Evolutionary conservation across 2,113 vertebrate genomes (phyloP).

Genomic region (Cinclus mexicanus): DNA sequence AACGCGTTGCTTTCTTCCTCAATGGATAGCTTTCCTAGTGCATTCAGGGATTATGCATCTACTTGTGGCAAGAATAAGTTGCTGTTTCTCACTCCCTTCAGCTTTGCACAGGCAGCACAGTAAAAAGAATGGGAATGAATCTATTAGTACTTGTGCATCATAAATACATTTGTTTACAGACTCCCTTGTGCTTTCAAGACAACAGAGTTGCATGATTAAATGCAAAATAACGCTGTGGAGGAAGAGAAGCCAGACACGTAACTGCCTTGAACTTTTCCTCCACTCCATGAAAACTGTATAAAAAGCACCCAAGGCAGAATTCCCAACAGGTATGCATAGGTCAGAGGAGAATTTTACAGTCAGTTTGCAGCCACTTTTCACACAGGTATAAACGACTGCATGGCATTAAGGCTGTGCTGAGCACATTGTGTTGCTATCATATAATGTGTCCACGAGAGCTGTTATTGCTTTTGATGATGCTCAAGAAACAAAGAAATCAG

Average conservation of each 20-base stretch:
- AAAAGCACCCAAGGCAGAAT: not conserved
- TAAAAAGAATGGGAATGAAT: not conserved
- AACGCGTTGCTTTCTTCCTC: slow-evolving; percentile 4
- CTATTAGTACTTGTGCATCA: not conserved
- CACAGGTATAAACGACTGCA: not conserved
- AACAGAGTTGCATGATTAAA: not conserved
- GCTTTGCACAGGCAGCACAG: not conserved
- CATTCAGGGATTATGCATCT: not conserved
- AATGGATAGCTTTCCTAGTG: not conserved
- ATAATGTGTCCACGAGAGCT: not conserved
- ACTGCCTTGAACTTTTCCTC: not conserved
- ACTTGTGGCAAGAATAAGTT: not conserved
- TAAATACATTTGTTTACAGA: not conserved
- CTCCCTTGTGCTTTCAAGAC: not conserved
- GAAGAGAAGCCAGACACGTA: not conserved
- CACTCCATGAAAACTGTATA: not conserved
- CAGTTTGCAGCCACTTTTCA: slow-evolving; percentile 25
- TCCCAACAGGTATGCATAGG: not conserved
- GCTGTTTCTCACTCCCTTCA: not conserved
- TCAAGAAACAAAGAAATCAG: slow-evolving; percentile 7
- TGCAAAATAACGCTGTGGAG: not conserved
- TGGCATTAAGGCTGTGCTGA: not conserved
- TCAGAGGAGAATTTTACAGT: not conserved
- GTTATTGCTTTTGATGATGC: not conserved
- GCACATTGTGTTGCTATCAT: not conserved